Conservation (phyloP, 2,888 invertebrate genomes). For the Euclidia mi region DNA sequence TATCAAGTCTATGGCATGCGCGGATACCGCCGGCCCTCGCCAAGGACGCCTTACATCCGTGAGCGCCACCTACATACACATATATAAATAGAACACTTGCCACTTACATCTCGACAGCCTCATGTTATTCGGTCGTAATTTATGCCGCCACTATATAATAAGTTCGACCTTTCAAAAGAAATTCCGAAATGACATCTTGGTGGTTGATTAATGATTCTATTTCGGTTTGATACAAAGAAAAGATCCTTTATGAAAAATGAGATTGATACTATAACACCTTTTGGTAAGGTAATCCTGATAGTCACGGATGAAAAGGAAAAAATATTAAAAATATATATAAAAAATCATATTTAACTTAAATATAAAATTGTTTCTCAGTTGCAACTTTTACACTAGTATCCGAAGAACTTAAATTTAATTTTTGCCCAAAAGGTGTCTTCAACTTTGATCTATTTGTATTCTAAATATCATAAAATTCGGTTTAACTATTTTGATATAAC, state of each 20-base stretch:
- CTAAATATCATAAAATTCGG: no score
- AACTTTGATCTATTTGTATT: no score
- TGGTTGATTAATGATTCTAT: conserved; percentile 3
- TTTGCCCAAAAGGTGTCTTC: no score
- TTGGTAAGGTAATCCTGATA: no score
- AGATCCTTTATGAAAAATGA: background rate
- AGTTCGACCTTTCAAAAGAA: conserved; percentile 2
- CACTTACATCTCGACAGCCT: conserved; percentile 33
- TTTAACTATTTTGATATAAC: no score
- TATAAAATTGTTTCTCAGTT: no score
- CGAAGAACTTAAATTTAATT: no score
- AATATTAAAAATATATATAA: no score
- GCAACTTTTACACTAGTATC: no score
- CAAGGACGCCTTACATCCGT: conserved; percentile 62
- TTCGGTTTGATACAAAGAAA: background rate
- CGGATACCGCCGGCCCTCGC: conserved; percentile 43
- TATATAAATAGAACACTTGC: conserved; percentile 51
- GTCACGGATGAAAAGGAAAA: no score
- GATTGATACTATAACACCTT: no score
- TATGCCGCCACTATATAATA: conserved; percentile 1
- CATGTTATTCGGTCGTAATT: conserved; percentile 30
- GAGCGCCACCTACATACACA: conserved; percentile 50
- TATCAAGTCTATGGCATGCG: conserved; percentile 28
- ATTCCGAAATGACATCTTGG: conserved; percentile 7
- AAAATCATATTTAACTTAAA: no score